Base-by-base conservation (phyloP, 2,888 invertebrate genomes). In the Plagodis pulveraria region DNA sequence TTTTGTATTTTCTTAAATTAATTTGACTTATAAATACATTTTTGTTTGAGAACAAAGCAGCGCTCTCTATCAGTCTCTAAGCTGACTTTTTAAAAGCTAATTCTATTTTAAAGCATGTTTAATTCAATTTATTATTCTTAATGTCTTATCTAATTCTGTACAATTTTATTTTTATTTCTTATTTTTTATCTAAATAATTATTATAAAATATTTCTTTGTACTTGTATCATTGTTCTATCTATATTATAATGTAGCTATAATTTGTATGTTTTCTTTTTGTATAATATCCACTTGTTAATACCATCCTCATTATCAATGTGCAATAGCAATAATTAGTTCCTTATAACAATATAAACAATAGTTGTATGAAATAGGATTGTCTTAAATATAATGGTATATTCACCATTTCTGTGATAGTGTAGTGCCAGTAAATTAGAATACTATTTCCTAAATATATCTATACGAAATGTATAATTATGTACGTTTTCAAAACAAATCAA, bases 391-490 rank as follows among this genome's bases (percentile, higher is more conserved):
- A 41, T 10, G 2, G 42, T 42, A 42, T 10, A 22, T 22, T 22
- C 22, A 22, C 42, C 42, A 10, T 50, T 60, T 60, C 86, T 87
- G 87, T 87, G 87, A 87, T 86, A 87, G 67, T 60, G 57, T 74
- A 78, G 86, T 87, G 87, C 87, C 87, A 87, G 84, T 82, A 63
- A 69, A 74, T 68, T 78, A 77, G 65, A 62, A 70, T 42, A 11
- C 41, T 32, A 38, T 38, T n/a, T 11, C 32, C 5, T 70, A 71
- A 59, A 51, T 65, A 56, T 60, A 65, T 59, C 67, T 74, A n/a
- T n/a, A 22, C 22, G 2, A 22, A 22, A 22, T 22, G 22, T 22
- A 22, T 22, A 22, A 22, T 22, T 2, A 22, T 22, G 22, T 22
- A 22, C 4, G 22, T 22, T 2, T 2, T 22, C 22, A 22, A 22